Evolutionary conservation across 2,113 vertebrate species (phyloP).

Genomic region (Neotragus moschatus): DNA sequence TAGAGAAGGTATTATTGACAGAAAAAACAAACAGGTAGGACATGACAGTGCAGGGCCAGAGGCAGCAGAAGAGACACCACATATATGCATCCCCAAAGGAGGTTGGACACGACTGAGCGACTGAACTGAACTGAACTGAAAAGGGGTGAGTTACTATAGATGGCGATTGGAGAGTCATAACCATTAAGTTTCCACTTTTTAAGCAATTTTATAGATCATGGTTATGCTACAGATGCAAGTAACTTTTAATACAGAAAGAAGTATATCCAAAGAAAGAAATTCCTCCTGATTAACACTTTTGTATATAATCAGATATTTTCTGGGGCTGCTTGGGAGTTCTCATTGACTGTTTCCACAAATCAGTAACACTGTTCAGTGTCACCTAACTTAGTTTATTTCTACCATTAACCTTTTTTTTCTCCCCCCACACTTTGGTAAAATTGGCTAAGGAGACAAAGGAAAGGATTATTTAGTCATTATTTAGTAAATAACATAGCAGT

Average conservation of each 20-base stretch:
- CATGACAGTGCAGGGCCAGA: neutral
- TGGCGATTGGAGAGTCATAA: neutral
- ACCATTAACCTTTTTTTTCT: neutral
- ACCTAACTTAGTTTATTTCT: neutral
- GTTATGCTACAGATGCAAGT: neutral
- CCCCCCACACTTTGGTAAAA: neutral
- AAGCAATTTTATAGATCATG: neutral
- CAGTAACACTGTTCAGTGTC: neutral
- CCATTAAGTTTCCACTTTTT: neutral
- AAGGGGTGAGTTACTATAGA: neutral
- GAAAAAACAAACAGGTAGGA: neutral
- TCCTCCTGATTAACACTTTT: neutral
- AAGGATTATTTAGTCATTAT: conserved; percentile 61
- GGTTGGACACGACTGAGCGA: no score
- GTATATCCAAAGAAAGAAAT: neutral
- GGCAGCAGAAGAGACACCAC: neutral
- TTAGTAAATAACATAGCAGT: no score
- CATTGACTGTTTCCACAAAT: neutral
- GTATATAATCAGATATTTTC: neutral
- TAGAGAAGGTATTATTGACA: neutral
- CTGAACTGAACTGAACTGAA: no score
- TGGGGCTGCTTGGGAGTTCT: neutral
- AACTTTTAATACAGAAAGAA: neutral
- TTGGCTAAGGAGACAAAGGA: conserved; percentile 34
- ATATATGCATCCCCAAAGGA: neutral